Percentiles rank a stretch among this genome's conserved stretches.
Evolutionary conservation across 2,888 invertebrate genomes (phyloP).

Genomic region (Rhyacophila evoluta): DNA sequence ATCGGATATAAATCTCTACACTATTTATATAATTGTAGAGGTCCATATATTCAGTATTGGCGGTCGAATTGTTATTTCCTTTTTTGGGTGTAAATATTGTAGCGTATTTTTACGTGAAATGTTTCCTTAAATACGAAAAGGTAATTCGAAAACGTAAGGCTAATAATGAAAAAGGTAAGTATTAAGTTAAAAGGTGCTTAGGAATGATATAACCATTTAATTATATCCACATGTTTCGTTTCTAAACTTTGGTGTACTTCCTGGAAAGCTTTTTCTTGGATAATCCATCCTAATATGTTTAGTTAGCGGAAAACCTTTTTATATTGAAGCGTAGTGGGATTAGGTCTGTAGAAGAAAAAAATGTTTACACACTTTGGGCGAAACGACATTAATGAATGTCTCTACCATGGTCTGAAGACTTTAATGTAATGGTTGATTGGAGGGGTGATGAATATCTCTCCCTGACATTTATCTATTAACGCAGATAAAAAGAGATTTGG

Average conservation of each 20-base stretch:
- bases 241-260: slow-evolving; percentile 6
- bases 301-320: slow-evolving; percentile 24
- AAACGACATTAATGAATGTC: slow-evolving; percentile 19
- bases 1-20: no score
- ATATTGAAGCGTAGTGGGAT: neutral
- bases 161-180: neutral
- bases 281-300: slow-evolving; percentile 24
- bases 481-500: neutral
- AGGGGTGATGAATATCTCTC: slow-evolving; percentile 17
- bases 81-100: no score
- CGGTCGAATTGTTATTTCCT: no score
- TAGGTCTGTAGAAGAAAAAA: neutral
- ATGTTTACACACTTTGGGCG: slow-evolving; percentile 10
- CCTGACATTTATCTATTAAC: slow-evolving; percentile 17
- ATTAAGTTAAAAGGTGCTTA: neutral
- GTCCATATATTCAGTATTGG: no score
- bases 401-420: slow-evolving; percentile 1
- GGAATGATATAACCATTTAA: neutral
- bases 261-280: neutral
- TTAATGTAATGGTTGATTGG: slow-evolving; percentile 19
- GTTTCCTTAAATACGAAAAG: neutral
- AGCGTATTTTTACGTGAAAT: no score
- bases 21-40: no score
- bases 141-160: neutral
- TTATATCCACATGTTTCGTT: neutral